Base-by-base conservation (phyloP, 92 coral and sea anemone species). In the Palythoa caribaeorum region DNA sequence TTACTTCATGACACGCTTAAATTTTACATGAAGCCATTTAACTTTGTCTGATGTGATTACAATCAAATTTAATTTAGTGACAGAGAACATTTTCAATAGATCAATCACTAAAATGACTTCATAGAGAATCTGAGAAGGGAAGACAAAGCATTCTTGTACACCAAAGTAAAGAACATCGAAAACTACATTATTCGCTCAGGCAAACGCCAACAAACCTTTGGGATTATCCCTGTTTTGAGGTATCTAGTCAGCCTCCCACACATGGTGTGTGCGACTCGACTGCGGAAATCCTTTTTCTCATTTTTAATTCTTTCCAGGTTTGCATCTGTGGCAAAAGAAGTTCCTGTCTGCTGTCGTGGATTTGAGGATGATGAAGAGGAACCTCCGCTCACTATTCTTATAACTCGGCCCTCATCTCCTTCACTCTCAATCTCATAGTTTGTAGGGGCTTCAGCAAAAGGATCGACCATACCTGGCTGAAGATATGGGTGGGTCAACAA, bases 241-340 rank as follows among this genome's bases (percentile, higher is more conserved):
- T 90, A 90, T 37, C 87, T 62, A 15, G 93, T 90, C 16, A 92
- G 78, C 48, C 83, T 73, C 5, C 95, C 91, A 87, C 91, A 92
- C 52, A 92, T 88, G 60, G 91, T 89, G 69, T 92, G 93, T 81
- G 80, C 89, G 51, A 92, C 89, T 84, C 84, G 86, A 53, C 85
- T 89, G n/a, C 71, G 74, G 28, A 90, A 74, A 35, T 66, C 79
- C 66, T 86, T 89, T n/a, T 79, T 80, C 11, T 65, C 77, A 17
- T 63, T 81, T 81, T 39, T 66, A 4, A 63, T 35, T 38, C 73
- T n/a, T 12, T 71, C 87, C 36, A 38, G 74, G 76, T 65, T 44
- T 59, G 57, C 70, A 17, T 83, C 88, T 55, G 5, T 76, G 14
- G 70, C 78, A 50, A 71, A 70, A 48, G 73, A 74, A 21, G 77